These are phyloP conservation scores for Hydractinia echinata DNA, from an alignment of 30 jellyfish, hydroid and myxozoan species.

Conservation along the genomic window DNA sequence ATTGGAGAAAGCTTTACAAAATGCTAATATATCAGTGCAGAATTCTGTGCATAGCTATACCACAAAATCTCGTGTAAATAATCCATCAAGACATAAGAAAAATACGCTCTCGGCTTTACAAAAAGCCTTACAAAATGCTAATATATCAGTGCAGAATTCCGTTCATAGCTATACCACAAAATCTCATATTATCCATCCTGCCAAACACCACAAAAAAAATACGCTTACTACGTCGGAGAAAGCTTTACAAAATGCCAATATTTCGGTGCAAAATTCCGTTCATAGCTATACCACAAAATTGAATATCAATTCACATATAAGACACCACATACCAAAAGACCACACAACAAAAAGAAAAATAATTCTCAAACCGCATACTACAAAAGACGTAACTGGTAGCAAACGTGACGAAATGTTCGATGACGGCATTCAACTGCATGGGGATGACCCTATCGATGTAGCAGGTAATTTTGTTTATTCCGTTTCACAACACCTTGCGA, in stretches of 20 bases:
- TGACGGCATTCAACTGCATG: not conserved
- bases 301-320: not conserved
- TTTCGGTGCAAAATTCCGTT: conserved; percentile 19
- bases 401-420: conserved; percentile 6
- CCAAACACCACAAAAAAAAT: not conserved
- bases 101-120: not conserved
- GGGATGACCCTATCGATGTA: conserved; percentile 23
- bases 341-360: too few relatives aligned
- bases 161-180: not conserved
- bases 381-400: conserved; percentile 11
- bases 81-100: not conserved
- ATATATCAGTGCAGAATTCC: not conserved
- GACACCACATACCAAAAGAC: not conserved
- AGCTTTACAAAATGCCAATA: conserved; percentile 24
- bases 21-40: not conserved
- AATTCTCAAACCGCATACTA: too few relatives aligned
- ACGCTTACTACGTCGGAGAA: not conserved
- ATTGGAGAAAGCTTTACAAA: not conserved
- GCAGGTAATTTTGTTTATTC: conserved; percentile 4
- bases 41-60: not conserved
- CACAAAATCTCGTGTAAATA: not conserved
- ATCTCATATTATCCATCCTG: not conserved
- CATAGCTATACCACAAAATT: conserved; percentile 13
- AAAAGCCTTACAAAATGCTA: conserved; percentile 21
- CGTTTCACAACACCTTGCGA: too few relatives aligned